A percentile compares a stretch with the other conserved stretches of the same genome.
These are phyloP conservation scores for Rhizoglyphus robini DNA, from an alignment of 1,140 invertebrate genomes.

Conservation along the genomic window DNA sequence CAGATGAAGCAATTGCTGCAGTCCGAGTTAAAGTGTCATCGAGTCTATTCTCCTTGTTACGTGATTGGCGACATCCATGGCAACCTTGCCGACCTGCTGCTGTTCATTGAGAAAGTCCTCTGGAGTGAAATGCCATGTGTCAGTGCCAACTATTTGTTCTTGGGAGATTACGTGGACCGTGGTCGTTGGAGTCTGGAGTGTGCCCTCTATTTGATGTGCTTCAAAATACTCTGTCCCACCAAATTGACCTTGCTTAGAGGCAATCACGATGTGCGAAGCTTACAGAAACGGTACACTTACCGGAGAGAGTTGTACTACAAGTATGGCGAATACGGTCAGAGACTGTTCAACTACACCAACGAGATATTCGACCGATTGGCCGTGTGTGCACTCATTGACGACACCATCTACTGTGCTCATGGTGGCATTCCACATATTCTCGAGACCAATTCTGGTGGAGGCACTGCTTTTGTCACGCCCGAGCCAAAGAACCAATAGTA, in stretches of 20 bases:
- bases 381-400: no score
- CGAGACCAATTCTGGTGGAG: no score
- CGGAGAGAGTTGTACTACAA: slow-evolving; percentile 48
- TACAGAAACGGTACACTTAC: slow-evolving; percentile 57
- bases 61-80: slow-evolving; percentile 41
- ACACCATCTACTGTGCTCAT: no score
- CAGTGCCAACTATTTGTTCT: slow-evolving; percentile 46
- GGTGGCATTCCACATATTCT: no score
- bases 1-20: neutral
- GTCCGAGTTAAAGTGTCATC: neutral
- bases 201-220: no score
- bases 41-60: neutral
- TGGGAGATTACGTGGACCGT: slow-evolving; percentile 53
- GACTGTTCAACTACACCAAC: no score
- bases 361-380: no score
- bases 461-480: no score
- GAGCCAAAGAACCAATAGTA: no score
- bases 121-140: slow-evolving; percentile 45
- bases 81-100: slow-evolving; percentile 44
- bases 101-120: slow-evolving; percentile 45
- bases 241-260: slow-evolving; percentile 48
- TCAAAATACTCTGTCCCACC: no score
- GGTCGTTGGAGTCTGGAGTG: no score
- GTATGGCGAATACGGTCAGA: slow-evolving; percentile 54
- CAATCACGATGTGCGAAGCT: slow-evolving; percentile 48